Base-by-base conservation (phyloP, 2,888 invertebrate species). In the Shargacucullia verbasci region DNA sequence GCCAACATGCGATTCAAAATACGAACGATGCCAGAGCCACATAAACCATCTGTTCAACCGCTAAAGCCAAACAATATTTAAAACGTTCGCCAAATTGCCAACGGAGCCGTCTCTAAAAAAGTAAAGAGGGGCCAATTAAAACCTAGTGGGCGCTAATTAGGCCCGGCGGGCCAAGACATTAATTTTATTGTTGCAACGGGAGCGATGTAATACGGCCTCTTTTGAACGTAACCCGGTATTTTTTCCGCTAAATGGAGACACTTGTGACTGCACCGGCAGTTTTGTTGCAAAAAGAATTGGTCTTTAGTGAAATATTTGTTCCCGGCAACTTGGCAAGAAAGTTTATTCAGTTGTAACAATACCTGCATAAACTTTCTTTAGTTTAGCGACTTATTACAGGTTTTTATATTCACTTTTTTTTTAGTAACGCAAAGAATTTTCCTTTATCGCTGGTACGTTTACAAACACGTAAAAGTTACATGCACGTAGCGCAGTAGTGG, bases 131-230 rank as follows among this genome's bases (percentile, higher is more conserved):
- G 57, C 63, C 59, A 77, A 77, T 76, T 72, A 72, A 71, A 74
- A 66, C 53, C 55, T 70, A 76, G 70, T 74, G 62, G 59, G 61
- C 63, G 72, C 63, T 76, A 76, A 77, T 76, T 77, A 74, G 61
- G 43, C 61, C 68, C 72, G 44, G 35, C 55, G 75, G 69, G 63
- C 43, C 58, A 62, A 59, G 57, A 66, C 69, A 74, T 74, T 72
- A 72, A 76, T 74, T 70, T 74, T 60, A 76, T 76, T 76, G 76
- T 76, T 66, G 59, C 58, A 58, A 70, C 59, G 56, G 47, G 43
- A 48, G 43, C 50, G 49, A 40, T 55, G 53, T 61, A 59, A 62
- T 61, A 49, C 52, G 54, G 61, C 60, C 62, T 61, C 64, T 69
- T 70, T 74, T 66, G 49, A 68, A 55, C 29, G 62, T 64, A 54